Evolutionary conservation across 2,888 invertebrate species (phyloP).

Genomic region (Fissipunctia ypsillon): DNA sequence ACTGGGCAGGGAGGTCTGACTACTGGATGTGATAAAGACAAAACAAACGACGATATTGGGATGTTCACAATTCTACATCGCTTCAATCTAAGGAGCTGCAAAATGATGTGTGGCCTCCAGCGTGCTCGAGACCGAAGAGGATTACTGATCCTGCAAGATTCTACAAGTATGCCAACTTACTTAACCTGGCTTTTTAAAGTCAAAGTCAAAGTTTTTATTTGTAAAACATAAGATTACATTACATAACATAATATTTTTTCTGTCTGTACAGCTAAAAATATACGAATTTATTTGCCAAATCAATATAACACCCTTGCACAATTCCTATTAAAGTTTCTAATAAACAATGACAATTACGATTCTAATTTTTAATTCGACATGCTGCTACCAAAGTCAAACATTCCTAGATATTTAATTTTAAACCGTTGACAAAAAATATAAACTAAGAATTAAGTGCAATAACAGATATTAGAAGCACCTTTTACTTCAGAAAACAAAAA

Average conservation of each 20-base stretch:
- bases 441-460: not conserved
- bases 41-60: not conserved
- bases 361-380: not conserved
- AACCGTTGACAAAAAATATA: not conserved
- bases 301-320: not conserved
- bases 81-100: not conserved
- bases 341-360: no score
- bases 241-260: not conserved
- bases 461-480: not conserved
- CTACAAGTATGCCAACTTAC: not conserved
- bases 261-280: not conserved
- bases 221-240: no score
- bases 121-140: not conserved
- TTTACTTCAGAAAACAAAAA: no score
- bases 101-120: no score
- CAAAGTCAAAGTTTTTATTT: no score
- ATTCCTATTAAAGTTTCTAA: not conserved
- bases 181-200: no score
- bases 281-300: no score
- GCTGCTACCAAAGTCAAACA: not conserved
- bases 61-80: not conserved
- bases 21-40: conserved; percentile 28
- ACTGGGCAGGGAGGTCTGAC: not conserved
- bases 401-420: not conserved
- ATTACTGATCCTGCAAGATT: not conserved